These are phyloP conservation scores for Yponomeuta malinellus DNA, from an alignment of 2,888 invertebrate species.

Conservation along the genomic window DNA sequence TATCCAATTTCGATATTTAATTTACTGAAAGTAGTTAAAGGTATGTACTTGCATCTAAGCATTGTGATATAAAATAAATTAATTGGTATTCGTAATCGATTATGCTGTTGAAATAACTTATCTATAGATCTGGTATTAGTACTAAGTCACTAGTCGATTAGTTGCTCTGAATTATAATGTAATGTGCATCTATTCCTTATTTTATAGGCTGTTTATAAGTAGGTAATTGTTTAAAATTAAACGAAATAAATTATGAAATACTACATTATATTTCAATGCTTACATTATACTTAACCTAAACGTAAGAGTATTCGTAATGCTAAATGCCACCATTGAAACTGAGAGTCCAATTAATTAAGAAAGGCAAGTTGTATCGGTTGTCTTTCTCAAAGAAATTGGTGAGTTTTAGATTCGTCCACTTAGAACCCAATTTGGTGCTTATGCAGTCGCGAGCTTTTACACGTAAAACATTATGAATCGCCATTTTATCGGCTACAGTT, in stretches of 20 bases:
- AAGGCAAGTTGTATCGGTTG: conserved; percentile 58
- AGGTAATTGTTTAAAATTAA: not conserved
- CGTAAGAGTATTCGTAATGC: not conserved
- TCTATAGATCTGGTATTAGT: not conserved
- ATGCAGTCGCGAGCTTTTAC: not conserved
- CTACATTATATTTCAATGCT: not conserved
- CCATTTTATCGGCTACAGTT: not conserved
- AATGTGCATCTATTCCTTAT: not conserved
- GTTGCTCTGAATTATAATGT: not conserved
- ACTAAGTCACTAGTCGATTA: not conserved
- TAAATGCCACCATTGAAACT: not conserved
- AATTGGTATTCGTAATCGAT: conserved; percentile 6
- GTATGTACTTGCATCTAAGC: not conserved
- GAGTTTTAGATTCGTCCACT: not conserved
- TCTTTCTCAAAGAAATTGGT: conserved; percentile 67
- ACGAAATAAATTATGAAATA: not conserved
- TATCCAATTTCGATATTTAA: conserved; percentile 85
- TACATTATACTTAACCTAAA: not conserved
- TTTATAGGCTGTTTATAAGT: not conserved
- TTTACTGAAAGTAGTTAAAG: not conserved
- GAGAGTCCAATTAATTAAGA: conserved; percentile 57
- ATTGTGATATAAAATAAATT: not conserved
- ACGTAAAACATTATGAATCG: not conserved
- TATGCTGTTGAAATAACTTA: conserved; percentile 3
- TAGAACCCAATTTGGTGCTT: not conserved